These are phyloP conservation scores for Siderastrea radians DNA, from an alignment of 92 coral and sea anemone genomes.

Conservation along the genomic window DNA sequence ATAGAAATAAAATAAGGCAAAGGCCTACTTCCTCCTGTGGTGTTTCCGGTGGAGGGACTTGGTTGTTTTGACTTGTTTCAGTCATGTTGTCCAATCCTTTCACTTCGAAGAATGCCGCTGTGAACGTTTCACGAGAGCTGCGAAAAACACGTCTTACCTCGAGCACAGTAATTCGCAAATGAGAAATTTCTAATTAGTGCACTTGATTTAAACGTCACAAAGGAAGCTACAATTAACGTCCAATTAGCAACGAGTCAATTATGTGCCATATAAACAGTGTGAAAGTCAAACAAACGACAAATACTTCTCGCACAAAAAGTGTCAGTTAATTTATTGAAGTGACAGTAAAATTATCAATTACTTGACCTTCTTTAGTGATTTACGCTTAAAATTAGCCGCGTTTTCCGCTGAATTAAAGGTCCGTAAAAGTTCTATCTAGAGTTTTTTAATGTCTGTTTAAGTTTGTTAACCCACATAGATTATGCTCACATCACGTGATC, in stretches of 20 bases:
- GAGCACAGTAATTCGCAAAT: conserved; percentile 6
- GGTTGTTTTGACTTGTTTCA: not conserved
- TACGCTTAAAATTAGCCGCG: not conserved
- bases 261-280: not conserved
- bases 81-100: not conserved
- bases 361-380: not conserved
- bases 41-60: not conserved
- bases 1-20: not conserved
- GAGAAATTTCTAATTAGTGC: conserved; percentile 5
- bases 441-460: not conserved
- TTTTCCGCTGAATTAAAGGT: not conserved
- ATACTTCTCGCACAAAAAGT: not conserved
- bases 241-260: conserved; percentile 9
- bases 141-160: conserved; percentile 41
- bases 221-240: not conserved
- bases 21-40: conserved; percentile 3
- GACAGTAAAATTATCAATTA: not conserved
- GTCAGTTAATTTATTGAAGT: not conserved
- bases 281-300: not conserved
- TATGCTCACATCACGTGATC: conserved; percentile 12
- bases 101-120: not conserved
- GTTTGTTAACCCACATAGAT: not conserved
- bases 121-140: conserved; percentile 13
- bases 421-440: not conserved
- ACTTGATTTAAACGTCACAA: conserved; percentile 4